These are phyloP conservation scores for Alethe castanea DNA, from an alignment of 2,113 vertebrate genomes.

Conservation along the genomic window DNA sequence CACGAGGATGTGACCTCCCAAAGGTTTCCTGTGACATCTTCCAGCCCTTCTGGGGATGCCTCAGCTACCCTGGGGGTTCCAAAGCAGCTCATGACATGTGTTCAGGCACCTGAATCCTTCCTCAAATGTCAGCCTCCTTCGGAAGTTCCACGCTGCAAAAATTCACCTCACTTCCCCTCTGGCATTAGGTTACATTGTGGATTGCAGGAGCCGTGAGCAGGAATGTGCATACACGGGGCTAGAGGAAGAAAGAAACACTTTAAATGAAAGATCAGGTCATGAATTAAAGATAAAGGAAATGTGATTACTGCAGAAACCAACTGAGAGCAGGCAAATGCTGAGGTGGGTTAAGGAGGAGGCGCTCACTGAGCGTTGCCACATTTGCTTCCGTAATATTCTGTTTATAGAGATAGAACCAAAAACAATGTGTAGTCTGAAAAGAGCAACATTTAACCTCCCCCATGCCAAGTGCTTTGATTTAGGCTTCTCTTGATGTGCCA, in stretches of 20 bases:
- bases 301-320: constrained; percentile 12
- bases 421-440: neutral
- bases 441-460: neutral
- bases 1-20: neutral
- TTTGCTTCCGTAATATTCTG: neutral
- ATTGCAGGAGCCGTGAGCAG: neutral
- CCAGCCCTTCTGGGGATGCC: neutral
- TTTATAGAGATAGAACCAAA: neutral
- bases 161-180: neutral
- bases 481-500: neutral
- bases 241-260: neutral
- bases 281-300: constrained; percentile 50
- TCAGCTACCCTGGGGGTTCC: neutral
- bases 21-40: neutral
- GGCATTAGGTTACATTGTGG: neutral
- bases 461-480: neutral
- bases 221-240: neutral
- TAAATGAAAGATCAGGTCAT: neutral
- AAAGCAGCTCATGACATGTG: neutral
- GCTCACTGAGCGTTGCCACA: neutral
- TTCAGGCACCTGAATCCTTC: neutral
- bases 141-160: neutral
- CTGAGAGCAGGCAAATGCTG: constrained; percentile 13
- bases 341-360: neutral
- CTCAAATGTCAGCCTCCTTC: neutral